Base-by-base conservation (phyloP, 1,140 invertebrate genomes). In the Calosoma granatense region DNA sequence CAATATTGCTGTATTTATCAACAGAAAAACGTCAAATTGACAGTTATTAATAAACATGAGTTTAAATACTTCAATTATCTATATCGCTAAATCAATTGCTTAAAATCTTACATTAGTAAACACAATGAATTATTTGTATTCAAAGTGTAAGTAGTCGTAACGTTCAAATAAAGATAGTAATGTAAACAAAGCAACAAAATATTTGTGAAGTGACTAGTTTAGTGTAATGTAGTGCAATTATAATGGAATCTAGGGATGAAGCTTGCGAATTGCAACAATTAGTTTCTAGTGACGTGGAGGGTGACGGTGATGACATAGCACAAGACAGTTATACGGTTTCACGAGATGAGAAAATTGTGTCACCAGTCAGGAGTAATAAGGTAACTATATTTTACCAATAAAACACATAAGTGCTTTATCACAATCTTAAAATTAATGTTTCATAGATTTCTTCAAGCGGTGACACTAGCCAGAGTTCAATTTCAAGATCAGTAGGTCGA, bases 221-320 rank as follows among this genome's bases (percentile, higher is more conserved):
- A n/a, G n/a, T n/a, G n/a, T n/a, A 36, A 36, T 36, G 6, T 6
- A 36, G 26, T 36, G n/a, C n/a, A n/a, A 36, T 58, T 57, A 63
- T 56, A 59, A 72, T 72, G 70, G 70, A 72, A 64, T 66, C 68
- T 20, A 59, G 65, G 53, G 68, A 63, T n/a, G 70, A 72, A 61
- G 65, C 65, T 20, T 69, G 65, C 3, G 70, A 72, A 63, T 60
- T 71, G 20, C 69, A 72, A 57, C 70, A 72, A 59, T 61, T 72
- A 55, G 70, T 72, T 41, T 69, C 67, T 6, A 71, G 69, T 60
- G 70, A 72, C 65, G 68, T 61, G n/a, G 70, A 72, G 58, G 67
- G 68, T 36, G 69, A 70, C 55, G 65, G 65, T 57, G 67, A 68
- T 51, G 70, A 72, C 58, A 68, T 66, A 51, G 64, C 63, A n/a